Conservation (phyloP, 1,140 invertebrate species). For the Bilobella aurantiaca region DNA sequence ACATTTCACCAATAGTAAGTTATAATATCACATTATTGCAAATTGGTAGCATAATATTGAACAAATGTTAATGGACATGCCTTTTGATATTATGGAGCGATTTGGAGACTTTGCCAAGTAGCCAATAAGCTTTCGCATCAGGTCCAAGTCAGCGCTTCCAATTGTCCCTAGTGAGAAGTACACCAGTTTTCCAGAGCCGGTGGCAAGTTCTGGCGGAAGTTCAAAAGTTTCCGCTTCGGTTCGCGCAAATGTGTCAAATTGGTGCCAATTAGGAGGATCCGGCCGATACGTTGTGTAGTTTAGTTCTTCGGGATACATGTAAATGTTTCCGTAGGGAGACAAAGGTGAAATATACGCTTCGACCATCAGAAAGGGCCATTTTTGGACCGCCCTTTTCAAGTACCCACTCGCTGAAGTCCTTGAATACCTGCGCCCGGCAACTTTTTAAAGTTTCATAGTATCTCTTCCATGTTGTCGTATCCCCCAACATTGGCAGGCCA, state of each 20-base stretch:
- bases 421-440: background rate
- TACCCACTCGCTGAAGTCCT: background rate
- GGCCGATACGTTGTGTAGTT: background rate
- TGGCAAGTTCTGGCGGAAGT: background rate
- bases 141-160: background rate
- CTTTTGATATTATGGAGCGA: slow-evolving; percentile 6
- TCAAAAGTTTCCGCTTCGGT: background rate
- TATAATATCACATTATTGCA: too few species aligned
- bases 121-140: background rate
- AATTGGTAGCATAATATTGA: too few species aligned
- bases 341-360: background rate
- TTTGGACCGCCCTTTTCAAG: background rate
- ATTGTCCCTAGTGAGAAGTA: slow-evolving; percentile 1
- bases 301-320: slow-evolving; percentile 7
- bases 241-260: background rate
- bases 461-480: background rate
- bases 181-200: background rate
- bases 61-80: too few species aligned
- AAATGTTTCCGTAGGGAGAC: slow-evolving; percentile 2
- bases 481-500: background rate
- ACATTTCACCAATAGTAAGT: too few species aligned
- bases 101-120: background rate
- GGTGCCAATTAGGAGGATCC: background rate
- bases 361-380: background rate
- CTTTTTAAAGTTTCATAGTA: background rate